These are phyloP conservation scores for Clarias laeviceps DNA, from an alignment of 2,797 vertebrate genomes.

Conservation along the genomic window DNA sequence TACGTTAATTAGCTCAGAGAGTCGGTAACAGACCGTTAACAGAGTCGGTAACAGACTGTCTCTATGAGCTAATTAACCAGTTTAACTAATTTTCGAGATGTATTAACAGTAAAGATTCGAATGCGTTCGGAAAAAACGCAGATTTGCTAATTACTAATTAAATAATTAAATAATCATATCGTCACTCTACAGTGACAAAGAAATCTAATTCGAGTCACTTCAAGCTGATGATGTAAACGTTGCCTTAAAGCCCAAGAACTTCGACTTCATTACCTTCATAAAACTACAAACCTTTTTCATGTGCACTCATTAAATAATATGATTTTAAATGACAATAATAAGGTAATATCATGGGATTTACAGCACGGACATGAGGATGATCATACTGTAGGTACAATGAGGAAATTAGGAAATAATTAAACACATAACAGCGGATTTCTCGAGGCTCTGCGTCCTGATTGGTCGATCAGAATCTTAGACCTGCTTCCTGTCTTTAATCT, in stretches of 20 bases:
- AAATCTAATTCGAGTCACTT: too few relatives aligned
- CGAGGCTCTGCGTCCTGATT: background rate
- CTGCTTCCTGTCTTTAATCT: constrained; percentile 23
- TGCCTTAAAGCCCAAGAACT: too few relatives aligned
- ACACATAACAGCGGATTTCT: too few relatives aligned
- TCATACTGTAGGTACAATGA: background rate
- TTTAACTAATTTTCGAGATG: background rate
- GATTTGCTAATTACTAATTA: too few relatives aligned
- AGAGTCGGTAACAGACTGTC: background rate
- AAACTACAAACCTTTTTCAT: too few relatives aligned
- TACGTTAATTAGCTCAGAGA: too few relatives aligned
- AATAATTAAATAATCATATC: too few relatives aligned
- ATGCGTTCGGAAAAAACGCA: background rate
- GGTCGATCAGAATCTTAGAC: background rate
- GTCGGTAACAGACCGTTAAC: too few relatives aligned
- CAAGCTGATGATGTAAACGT: too few relatives aligned
- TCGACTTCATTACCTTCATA: too few relatives aligned
- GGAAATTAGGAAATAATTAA: background rate
- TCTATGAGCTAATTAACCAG: background rate
- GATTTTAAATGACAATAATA: background rate
- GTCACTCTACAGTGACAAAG: too few relatives aligned
- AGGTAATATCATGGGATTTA: background rate
- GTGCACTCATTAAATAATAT: background rate
- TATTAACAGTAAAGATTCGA: too few relatives aligned
- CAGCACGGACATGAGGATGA: background rate